Percentiles rank a stretch among this genome's conserved stretches.
Conservation (phyloP, 2,888 invertebrate species). For the Cephus runcator region DNA sequence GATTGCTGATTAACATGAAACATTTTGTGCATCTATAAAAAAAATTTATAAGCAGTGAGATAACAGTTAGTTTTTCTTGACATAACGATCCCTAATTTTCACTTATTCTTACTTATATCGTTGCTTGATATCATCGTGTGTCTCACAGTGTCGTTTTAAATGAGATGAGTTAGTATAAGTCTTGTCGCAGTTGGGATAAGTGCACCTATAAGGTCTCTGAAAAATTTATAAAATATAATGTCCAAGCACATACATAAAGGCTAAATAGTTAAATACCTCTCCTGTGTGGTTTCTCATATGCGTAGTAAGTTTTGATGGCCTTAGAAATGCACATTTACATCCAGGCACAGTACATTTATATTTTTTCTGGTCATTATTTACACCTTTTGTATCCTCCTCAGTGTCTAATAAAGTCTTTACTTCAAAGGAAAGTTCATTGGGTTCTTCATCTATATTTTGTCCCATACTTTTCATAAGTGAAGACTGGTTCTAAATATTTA, state of each 20-base stretch:
- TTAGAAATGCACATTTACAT: constrained; percentile 68
- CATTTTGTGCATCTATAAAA: constrained; percentile 61
- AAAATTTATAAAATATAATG: constrained; percentile 17
- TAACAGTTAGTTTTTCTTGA: not conserved
- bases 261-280: constrained; percentile 62
- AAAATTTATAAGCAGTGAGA: not conserved
- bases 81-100: constrained; percentile 4
- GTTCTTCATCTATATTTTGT: not conserved
- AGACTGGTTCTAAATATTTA: not conserved
- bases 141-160: constrained; percentile 71
- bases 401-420: not conserved
- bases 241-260: not conserved
- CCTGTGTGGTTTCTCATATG: constrained; percentile 71
- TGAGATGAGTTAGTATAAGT: constrained; percentile 72
- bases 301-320: constrained; percentile 69
- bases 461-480: not conserved
- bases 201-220: constrained; percentile 72
- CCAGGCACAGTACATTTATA: constrained; percentile 66
- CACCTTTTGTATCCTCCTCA: not conserved
- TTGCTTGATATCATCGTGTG: constrained; percentile 52
- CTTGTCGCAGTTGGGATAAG: constrained; percentile 70
- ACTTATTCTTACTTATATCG: constrained; percentile 36
- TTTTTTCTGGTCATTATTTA: constrained; percentile 36
- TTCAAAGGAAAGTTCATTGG: not conserved
- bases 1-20: constrained; percentile 67